A percentile compares a stretch with the other conserved stretches of the same genome.
Conservation (phyloP, 2,888 invertebrate species). For the Ceramica pisi region DNA sequence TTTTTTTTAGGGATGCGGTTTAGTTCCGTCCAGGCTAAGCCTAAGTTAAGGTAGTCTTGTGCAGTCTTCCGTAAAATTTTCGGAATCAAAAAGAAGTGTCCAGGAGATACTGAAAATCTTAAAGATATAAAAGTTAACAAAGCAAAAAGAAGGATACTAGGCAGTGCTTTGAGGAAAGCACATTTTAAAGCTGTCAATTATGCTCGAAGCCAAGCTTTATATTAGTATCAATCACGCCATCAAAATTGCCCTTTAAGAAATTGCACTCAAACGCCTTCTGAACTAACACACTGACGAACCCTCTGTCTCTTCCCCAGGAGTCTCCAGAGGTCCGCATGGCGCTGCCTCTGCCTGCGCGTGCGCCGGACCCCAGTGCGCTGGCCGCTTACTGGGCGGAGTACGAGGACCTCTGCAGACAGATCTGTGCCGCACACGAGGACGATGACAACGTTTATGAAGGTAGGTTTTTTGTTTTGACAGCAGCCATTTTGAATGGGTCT, state of each 20-base stretch:
- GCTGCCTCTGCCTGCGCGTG: constrained; percentile 78
- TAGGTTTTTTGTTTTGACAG: constrained; percentile 61
- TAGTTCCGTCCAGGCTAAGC: not conserved
- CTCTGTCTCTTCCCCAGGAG: constrained; percentile 74
- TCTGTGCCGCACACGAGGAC: constrained; percentile 90
- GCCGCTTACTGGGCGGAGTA: constrained; percentile 93
- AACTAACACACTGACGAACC: not conserved
- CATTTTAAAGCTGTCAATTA: not conserved
- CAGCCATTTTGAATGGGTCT: not conserved
- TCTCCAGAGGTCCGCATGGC: constrained; percentile 87
- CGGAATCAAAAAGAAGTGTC: too few species aligned
- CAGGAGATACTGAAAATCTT: too few species aligned
- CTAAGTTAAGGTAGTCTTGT: too few species aligned
- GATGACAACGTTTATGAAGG: constrained; percentile 91
- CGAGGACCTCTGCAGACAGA: constrained; percentile 91
- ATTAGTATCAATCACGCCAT: constrained; percentile 4
- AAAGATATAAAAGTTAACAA: too few species aligned
- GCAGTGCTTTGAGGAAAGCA: too few species aligned
- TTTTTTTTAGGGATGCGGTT: not conserved
- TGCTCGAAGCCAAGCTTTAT: not conserved
- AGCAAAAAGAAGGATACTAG: too few species aligned
- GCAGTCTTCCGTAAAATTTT: too few species aligned
- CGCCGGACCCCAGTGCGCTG: constrained; percentile 89
- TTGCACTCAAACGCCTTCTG: not conserved
- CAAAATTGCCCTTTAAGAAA: not conserved